phyloP scores from a whole-genome alignment of 2,113 vertebrate genomes.

The Cephalopterus ornatus region DNA sequence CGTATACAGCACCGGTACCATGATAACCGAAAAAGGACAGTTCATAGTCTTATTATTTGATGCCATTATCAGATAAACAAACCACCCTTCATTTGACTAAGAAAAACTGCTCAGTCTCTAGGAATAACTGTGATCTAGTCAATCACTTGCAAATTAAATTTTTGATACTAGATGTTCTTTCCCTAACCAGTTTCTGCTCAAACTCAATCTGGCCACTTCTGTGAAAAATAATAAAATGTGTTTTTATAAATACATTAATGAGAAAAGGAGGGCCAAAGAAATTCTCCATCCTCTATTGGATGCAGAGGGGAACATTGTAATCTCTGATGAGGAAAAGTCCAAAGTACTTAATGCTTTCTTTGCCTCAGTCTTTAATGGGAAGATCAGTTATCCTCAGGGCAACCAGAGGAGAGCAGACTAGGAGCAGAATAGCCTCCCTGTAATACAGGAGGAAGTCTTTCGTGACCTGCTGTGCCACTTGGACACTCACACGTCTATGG shows the following conservation, averaged over 20 bases:
- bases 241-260: not conserved
- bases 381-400: not conserved
- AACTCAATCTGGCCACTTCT: not conserved
- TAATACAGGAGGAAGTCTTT: not conserved
- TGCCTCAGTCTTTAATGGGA: not conserved
- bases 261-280: not conserved
- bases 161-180: not conserved
- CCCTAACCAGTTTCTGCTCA: not conserved
- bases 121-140: not conserved
- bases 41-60: slow-evolving; percentile 77
- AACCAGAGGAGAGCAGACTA: not conserved
- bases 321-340: not conserved
- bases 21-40: slow-evolving; percentile 99
- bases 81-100: not conserved
- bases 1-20: slow-evolving; percentile 99
- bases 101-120: not conserved
- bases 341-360: not conserved
- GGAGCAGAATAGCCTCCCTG: not conserved
- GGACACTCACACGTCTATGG: not conserved
- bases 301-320: fast-evolving
- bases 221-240: not conserved
- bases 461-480: not conserved
- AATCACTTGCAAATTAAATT: not conserved
- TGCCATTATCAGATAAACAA: not conserved
- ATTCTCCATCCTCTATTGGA: not conserved